Base-by-base conservation (phyloP, 2,888 invertebrate genomes). In the Sesamia inferens region DNA sequence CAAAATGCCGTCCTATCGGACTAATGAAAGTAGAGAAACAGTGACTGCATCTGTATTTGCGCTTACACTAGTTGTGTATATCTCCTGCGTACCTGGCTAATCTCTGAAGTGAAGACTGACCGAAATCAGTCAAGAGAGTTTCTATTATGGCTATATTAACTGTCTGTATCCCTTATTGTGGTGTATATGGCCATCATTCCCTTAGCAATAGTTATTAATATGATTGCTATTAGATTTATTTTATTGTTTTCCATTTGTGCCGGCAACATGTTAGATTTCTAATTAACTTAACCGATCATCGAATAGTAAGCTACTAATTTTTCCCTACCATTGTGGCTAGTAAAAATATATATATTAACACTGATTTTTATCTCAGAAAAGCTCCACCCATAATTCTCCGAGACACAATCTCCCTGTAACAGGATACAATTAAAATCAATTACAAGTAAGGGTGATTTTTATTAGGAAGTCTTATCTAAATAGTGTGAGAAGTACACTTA, bases 401-500 rank as follows among this genome's bases (percentile, higher is more conserved):
- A 79, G 65, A 61, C 76, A 79, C 74, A 74, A 79, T 77, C 80
- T 63, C 54, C 59, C 51, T 61, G 74, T 67, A 81, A 79, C 79
- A 86, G 88, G 90, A 90, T 84, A 89, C 90, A 92, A 93, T 94
- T 92, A 94, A 92, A 93, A 93, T 91, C 94, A 93, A 94, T 95
- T 94, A 94, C 90, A 92, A 85, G 86, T n/a, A 89, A 90, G 90
- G 88, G 89, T 87, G 88, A 91, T 93, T 94, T 92, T 94, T 93
- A 93, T 91, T 92, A 90, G 87, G 82, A 86, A 75, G 77, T 87
- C 90, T 93, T 92, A 94, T 94, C 94, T 93, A 90, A 93, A 94
- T 93, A 92, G 94, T 94, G 93, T 92, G 92, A 92, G 92, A 93
- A 94, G 92, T 92, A 92, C 89, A 89, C 88, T 91, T 92, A 93